Evolutionary conservation across 2,113 vertebrate genomes (phyloP), one percentile per base, ranked within the genome.

Genomic region (Thomomys bottae): DNA sequence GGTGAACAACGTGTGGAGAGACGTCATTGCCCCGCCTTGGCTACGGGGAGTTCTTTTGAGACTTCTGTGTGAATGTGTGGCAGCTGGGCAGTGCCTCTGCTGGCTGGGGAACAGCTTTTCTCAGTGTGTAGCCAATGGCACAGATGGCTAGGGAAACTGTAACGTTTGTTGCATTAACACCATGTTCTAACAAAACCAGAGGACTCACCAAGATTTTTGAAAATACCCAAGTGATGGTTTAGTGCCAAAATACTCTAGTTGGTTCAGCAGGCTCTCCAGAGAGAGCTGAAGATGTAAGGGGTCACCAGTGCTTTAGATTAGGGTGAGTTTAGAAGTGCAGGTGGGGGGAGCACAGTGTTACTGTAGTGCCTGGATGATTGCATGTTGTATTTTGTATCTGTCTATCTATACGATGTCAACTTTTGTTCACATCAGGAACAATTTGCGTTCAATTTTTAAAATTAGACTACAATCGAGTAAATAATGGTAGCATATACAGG

Each of bases 151-250:
- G 77, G 26, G 32, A 75, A 73, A 42, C 42, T 8, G 49, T 66
- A 66, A 28, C 40, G 63, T 95, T 87, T 21, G 8, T 89, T 75
- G 87, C 73, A 54, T 84, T 92, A 84, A 81, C 82, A n/a, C 75
- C 73, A 6, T 34, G 59, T 83, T 93, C 79, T 28, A 76, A 64
- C 59, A 75, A 89, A 87, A 61, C 73, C 45, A 68, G 73, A 40
- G 2, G 34, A 75, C 64, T 71, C 59, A 75, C 68, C 59, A 23
- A 71, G 82, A 88, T 82, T 84, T 68, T 59, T 67, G 89, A 94
- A 81, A 91, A 70, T 40, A 73, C 32, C 34, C 36, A 70, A 59
- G 49, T 18, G 26, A 64, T 20, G 20, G 24, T 63, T 75, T 32
- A 38, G 32, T 81, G 82, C 64, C 88, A 93, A 23, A 83, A 59